A percentile compares a stretch with the other conserved stretches of the same genome.
Conservation (phyloP, 2,113 vertebrate species). For the Copsychus sechellarum region DNA sequence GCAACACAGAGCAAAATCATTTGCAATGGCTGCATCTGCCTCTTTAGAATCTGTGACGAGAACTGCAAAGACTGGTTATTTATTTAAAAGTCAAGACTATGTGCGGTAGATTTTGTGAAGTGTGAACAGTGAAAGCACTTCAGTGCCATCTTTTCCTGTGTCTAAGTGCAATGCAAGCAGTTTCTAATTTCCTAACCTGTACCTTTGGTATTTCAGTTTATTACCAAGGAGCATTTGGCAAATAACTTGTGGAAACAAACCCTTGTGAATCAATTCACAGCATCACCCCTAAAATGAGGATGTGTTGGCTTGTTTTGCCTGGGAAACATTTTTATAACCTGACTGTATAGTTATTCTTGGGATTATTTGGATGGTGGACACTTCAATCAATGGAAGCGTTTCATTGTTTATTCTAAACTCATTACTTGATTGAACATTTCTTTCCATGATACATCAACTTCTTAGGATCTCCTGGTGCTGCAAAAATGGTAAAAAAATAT, state of each 20-base stretch:
- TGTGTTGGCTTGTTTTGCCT: not conserved
- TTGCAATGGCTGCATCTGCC: conserved; percentile 58
- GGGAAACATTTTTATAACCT: not conserved
- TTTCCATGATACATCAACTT: not conserved
- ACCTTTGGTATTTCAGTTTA: not conserved
- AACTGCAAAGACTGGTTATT: conserved; percentile 32
- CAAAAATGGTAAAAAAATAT: not conserved
- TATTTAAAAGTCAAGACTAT: conserved; percentile 44
- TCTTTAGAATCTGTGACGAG: conserved; percentile 36
- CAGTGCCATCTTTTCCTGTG: not conserved
- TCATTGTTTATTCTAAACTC: not conserved
- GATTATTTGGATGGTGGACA: not conserved
- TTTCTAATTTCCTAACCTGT: not conserved
- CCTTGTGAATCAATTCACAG: not conserved
- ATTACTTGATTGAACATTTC: not conserved
- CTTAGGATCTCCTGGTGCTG: not conserved
- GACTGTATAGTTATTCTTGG: not conserved
- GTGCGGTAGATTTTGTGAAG: conserved; percentile 7
- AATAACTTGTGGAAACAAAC: not conserved
- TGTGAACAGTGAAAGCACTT: conserved; percentile 28
- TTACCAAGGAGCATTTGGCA: not conserved
- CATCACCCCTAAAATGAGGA: conserved; percentile 1
- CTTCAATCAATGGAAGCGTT: not conserved
- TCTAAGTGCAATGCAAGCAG: not conserved
- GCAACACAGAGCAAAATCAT: conserved; percentile 46